Evolutionary conservation across 2,888 invertebrate genomes (phyloP).

Genomic region (Troides oblongomaculatus): DNA sequence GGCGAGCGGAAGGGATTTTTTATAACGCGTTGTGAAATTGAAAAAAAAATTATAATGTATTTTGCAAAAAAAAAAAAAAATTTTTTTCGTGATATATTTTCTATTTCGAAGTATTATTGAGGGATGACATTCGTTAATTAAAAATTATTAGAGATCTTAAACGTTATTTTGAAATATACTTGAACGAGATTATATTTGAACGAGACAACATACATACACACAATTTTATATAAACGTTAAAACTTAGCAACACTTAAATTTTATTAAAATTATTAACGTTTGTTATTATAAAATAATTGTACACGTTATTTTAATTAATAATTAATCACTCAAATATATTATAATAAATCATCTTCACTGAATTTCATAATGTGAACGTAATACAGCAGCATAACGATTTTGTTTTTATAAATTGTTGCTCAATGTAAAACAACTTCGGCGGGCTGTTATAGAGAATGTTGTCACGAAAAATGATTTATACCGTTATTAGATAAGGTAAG

Average conservation of each 20-base stretch:
- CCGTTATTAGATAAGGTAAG: slow-evolving; percentile 43
- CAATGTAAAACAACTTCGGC: slow-evolving; percentile 46
- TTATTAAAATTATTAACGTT: no score
- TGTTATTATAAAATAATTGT: no score
- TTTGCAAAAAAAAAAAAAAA: slow-evolving; percentile 38
- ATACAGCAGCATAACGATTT: background rate
- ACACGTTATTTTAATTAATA: no score
- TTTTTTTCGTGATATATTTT: slow-evolving; percentile 55
- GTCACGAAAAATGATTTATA: slow-evolving; percentile 54
- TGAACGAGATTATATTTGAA: no score
- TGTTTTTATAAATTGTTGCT: slow-evolving; percentile 49
- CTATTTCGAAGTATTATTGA: slow-evolving; percentile 35
- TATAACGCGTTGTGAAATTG: slow-evolving; percentile 75
- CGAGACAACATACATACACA: background rate
- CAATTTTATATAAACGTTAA: background rate
- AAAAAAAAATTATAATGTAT: slow-evolving; percentile 36
- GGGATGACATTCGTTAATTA: slow-evolving; percentile 15
- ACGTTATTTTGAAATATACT: slow-evolving; percentile 9
- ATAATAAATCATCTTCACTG: no score
- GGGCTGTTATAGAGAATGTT: slow-evolving; percentile 49
- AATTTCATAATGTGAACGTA: no score
- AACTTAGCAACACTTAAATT: no score
- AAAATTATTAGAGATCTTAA: slow-evolving; percentile 10
- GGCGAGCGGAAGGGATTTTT: slow-evolving; percentile 57
- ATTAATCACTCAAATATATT: no score